Conservation (phyloP, 2,797 vertebrate genomes). For the Aulostomus chinensis region DNA sequence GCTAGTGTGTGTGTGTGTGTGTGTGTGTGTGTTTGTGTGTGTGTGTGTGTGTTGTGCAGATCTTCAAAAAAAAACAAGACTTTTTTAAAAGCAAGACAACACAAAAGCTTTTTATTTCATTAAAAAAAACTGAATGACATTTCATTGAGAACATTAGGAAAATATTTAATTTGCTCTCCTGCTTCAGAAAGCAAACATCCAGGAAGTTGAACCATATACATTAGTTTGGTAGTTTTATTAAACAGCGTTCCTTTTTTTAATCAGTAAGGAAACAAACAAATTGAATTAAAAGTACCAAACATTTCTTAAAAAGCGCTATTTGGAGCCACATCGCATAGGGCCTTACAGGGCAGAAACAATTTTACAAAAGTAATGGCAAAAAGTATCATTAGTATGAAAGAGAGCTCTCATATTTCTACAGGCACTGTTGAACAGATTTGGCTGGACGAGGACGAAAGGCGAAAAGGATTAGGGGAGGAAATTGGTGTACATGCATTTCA, state of each 20-base stretch:
- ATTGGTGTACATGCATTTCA: slow-evolving; percentile 52
- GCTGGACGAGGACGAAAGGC: slow-evolving; percentile 45
- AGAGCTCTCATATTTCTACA: slow-evolving; percentile 46
- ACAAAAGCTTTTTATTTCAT: slow-evolving; percentile 43
- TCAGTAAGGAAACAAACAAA: neutral
- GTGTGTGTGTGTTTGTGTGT: neutral
- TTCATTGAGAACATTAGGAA: slow-evolving; percentile 47
- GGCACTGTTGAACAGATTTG: slow-evolving; percentile 68
- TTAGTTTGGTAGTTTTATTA: slow-evolving; percentile 12
- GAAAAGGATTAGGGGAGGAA: slow-evolving; percentile 51
- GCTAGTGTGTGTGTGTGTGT: neutral
- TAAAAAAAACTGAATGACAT: slow-evolving; percentile 32
- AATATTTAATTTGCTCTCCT: slow-evolving; percentile 24
- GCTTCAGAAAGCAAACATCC: slow-evolving; percentile 11
- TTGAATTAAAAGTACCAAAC: neutral
- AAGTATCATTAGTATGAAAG: slow-evolving; percentile 42
- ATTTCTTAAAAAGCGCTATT: slow-evolving; percentile 28
- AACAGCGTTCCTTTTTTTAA: slow-evolving; percentile 6
- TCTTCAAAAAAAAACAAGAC: slow-evolving; percentile 14
- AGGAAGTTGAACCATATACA: slow-evolving; percentile 15
- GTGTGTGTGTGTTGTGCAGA: neutral
- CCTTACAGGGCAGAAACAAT: slow-evolving; percentile 18
- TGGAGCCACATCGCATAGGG: slow-evolving; percentile 16
- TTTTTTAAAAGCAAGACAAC: slow-evolving; percentile 15
- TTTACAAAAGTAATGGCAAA: slow-evolving; percentile 44